phyloP scores from a whole-genome alignment of 2,113 vertebrate species.

The pig (Sus scrofa) region T2T-Sscrofa CM000813.6:32470501-32471000 shows the following conservation, averaged over 20 bases:
- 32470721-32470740: conserved; percentile 73
- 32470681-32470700: conserved; percentile 71
- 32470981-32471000: no score
- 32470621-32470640: conserved; percentile 89
- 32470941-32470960: no score
- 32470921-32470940: no score
- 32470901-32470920: no score
- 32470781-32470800: neutral
- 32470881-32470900: no score
- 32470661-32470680: conserved; percentile 78
- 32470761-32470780: conserved; percentile 31
- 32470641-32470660: conserved; percentile 84
- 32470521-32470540: conserved; percentile 87
- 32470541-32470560: conserved; percentile 88
- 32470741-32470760: conserved; percentile 72
- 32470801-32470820: neutral
- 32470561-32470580: conserved; percentile 87
- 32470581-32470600: conserved; percentile 87
- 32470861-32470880: neutral
- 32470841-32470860: conserved; percentile 22
- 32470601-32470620: conserved; percentile 90
- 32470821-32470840: conserved; percentile 54
- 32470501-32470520: conserved; percentile 89
- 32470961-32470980: no score
- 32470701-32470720: conserved; percentile 79